A percentile compares a stretch with the other conserved stretches of the same genome.
These are phyloP conservation scores for Marasmarcha lunaedactyla DNA, from an alignment of 2,888 invertebrate genomes.

Conservation along the genomic window DNA sequence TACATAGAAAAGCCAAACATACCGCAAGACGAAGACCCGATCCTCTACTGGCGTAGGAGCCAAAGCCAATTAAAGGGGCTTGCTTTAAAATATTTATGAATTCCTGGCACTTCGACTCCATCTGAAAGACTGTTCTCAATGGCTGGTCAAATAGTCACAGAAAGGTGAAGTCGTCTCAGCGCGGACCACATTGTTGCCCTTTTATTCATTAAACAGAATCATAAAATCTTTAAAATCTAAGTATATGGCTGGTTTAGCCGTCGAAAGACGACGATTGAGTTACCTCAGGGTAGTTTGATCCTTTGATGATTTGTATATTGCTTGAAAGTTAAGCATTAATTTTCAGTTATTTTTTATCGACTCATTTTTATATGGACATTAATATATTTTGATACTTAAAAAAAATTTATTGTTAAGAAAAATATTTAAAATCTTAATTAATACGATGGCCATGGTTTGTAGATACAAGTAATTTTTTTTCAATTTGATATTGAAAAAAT, in stretches of 20 bases:
- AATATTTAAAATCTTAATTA: no score
- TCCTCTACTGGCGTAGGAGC: conserved; percentile 3
- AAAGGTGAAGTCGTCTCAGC: neutral
- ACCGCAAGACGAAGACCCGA: neutral
- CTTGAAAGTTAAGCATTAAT: neutral
- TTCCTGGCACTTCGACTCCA: conserved; percentile 6
- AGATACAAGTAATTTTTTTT: no score
- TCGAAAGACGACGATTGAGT: no score
- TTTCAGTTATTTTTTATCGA: no score
- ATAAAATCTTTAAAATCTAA: neutral
- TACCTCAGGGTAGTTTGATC: no score
- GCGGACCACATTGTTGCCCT: neutral
- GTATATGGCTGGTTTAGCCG: no score
- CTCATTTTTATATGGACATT: no score
- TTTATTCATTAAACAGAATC: neutral
- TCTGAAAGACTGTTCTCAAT: conserved; percentile 5
- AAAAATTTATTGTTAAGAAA: no score
- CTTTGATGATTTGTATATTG: neutral
- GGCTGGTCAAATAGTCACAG: neutral
- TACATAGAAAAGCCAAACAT: conserved; percentile 5
- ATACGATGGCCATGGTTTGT: no score
- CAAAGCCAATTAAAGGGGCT: conserved; percentile 3
- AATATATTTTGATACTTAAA: no score
- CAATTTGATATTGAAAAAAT: no score
- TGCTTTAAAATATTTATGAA: conserved; percentile 3